A percentile compares a stretch with the other conserved stretches of the same genome.
phyloP scores from a whole-genome alignment of 1,140 invertebrate species.

The Glossosoma conforme region DNA sequence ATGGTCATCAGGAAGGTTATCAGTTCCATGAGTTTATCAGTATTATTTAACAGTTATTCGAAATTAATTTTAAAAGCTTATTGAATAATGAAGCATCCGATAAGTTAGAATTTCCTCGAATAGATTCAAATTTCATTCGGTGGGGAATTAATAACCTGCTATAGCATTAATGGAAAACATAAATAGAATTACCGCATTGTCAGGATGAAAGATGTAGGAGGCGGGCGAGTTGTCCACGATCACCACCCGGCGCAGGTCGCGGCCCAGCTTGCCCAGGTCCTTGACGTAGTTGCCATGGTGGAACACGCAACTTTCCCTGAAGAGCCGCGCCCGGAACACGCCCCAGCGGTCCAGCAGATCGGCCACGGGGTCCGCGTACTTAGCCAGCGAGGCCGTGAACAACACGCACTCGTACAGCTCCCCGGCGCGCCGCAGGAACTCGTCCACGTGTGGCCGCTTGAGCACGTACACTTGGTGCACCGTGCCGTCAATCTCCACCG shows the following conservation, averaged over 20 bases:
- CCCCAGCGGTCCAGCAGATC: slow-evolving; percentile 97
- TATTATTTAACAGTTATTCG: too few species aligned
- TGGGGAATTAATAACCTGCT: neutral
- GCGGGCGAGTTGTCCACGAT: slow-evolving; percentile 99
- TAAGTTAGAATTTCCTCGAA: too few species aligned
- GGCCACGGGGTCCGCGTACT: slow-evolving; percentile 99
- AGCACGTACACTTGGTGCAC: slow-evolving; percentile 99
- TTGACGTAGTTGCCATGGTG: slow-evolving; percentile 99
- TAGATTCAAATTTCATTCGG: too few species aligned
- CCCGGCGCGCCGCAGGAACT: slow-evolving; percentile 96
- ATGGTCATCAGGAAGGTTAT: too few species aligned
- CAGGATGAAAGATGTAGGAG: slow-evolving; percentile 99
- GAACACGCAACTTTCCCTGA: slow-evolving; percentile 99
- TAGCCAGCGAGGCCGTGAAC: slow-evolving; percentile 97
- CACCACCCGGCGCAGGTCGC: slow-evolving; percentile 93
- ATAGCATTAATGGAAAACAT: slow-evolving; percentile 3
- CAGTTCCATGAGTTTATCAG: too few species aligned
- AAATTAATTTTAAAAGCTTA: too few species aligned
- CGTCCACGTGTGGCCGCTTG: slow-evolving; percentile 98
- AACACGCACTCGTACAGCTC: slow-evolving; percentile 98
- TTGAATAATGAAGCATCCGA: too few species aligned
- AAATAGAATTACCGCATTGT: slow-evolving; percentile 90
- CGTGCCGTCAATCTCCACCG: slow-evolving; percentile 98
- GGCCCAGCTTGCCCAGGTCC: slow-evolving; percentile 94
- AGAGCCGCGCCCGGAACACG: slow-evolving; percentile 92